A percentile compares a stretch with the other conserved stretches of the same genome.
These are phyloP conservation scores for Lamprotornis superbus DNA, from an alignment of 2,113 vertebrate species.

Conservation along the genomic window DNA sequence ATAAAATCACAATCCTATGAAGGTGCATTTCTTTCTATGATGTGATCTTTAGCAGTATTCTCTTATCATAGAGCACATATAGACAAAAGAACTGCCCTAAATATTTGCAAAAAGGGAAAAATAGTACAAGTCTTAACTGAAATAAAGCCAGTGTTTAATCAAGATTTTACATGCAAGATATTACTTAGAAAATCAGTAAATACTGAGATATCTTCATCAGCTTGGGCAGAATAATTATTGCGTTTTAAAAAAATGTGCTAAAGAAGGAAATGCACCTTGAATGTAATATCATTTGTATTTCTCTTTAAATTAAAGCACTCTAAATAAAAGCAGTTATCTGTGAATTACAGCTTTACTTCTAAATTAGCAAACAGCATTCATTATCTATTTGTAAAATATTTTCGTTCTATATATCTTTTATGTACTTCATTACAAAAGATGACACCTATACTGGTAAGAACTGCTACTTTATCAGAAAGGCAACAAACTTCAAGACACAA, in stretches of 20 bases:
- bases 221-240: background rate
- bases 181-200: background rate
- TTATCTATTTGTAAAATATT: conserved; percentile 24
- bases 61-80: background rate
- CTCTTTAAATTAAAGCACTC: background rate
- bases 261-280: conserved; percentile 54
- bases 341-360: background rate
- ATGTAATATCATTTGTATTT: background rate
- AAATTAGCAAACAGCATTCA: background rate
- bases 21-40: conserved; percentile 50
- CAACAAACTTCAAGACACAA: background rate
- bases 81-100: background rate
- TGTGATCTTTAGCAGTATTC: background rate
- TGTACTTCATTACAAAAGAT: background rate
- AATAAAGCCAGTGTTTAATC: background rate
- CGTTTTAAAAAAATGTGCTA: background rate
- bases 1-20: background rate
- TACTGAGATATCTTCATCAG: background rate
- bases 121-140: background rate
- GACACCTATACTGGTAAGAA: background rate
- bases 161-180: background rate
- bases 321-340: background rate
- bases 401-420: background rate
- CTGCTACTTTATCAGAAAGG: background rate
- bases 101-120: background rate